These are phyloP conservation scores for Hepsetus odoe DNA, from an alignment of 2,113 vertebrate species.

Conservation along the genomic window DNA sequence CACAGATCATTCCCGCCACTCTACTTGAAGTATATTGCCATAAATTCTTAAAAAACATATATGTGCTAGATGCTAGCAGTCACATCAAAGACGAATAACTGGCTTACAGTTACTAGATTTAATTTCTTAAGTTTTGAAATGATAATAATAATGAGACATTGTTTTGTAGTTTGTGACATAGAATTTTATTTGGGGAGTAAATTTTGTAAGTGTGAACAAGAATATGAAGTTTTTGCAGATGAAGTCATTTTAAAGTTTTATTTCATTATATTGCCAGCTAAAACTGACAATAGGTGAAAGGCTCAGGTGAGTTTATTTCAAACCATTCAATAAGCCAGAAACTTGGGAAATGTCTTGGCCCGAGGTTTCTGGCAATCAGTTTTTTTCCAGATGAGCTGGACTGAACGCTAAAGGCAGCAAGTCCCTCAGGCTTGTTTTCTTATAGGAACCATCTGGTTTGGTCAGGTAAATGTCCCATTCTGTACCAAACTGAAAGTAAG, in stretches of 20 bases:
- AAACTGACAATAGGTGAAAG: background rate
- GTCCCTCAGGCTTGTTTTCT: conserved; percentile 81
- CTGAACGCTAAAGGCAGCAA: conserved; percentile 85
- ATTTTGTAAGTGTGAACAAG: background rate
- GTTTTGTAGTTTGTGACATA: too few species aligned
- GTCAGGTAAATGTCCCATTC: conserved; percentile 86
- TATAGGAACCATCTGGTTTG: conserved; percentile 82
- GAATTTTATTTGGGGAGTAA: too few species aligned
- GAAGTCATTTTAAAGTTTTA: background rate
- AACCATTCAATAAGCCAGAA: background rate
- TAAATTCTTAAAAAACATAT: too few species aligned
- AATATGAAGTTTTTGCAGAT: background rate
- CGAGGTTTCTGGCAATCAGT: conserved; percentile 35
- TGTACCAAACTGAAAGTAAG: conserved; percentile 81
- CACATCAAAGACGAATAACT: too few species aligned
- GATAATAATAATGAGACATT: too few species aligned
- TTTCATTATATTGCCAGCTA: background rate
- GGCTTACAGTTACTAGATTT: too few species aligned
- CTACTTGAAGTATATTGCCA: too few species aligned
- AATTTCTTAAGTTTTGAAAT: too few species aligned
- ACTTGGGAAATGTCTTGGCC: background rate
- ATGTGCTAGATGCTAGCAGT: too few species aligned
- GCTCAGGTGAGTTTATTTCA: background rate
- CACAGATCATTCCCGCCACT: too few species aligned
- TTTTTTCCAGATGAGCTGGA: conserved; percentile 76